phyloP scores from a whole-genome alignment of 1,140 invertebrate species.

The Drosophila dunni region DNA sequence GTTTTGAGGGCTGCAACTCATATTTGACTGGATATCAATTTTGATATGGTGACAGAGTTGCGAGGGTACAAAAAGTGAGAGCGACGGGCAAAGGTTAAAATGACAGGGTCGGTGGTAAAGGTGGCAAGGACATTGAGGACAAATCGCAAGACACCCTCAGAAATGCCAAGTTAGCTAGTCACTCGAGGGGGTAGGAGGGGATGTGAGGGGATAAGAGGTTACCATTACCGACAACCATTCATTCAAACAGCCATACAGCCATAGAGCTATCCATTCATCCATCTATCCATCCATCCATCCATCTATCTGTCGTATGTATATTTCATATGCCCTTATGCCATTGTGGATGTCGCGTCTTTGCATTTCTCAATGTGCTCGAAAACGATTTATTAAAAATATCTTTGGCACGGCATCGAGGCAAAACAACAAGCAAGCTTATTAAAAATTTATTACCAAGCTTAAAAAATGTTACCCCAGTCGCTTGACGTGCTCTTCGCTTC shows the following conservation, averaged over 20 bases:
- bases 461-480: conserved; percentile 83
- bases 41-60: neutral
- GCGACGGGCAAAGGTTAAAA: neutral
- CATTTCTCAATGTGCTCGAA: conserved; percentile 80
- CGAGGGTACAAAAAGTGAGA: conserved; percentile 10
- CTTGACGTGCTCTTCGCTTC: conserved; percentile 31
- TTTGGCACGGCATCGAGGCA: conserved; percentile 72
- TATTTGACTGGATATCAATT: too few species aligned
- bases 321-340: conserved; percentile 59
- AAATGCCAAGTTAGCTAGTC: conserved; percentile 56
- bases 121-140: conserved; percentile 59
- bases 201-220: conserved; percentile 21
- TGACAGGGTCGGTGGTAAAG: neutral
- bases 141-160: conserved; percentile 76
- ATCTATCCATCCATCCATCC: conserved; percentile 27
- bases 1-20: too few species aligned
- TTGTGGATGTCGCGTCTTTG: conserved; percentile 60
- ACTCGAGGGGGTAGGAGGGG: conserved; percentile 24
- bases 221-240: conserved; percentile 63
- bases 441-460: conserved; percentile 82
- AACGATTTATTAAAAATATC: conserved; percentile 83
- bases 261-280: conserved; percentile 27
- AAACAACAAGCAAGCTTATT: conserved; percentile 83
- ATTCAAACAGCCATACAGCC: conserved; percentile 38
- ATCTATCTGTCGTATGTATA: conserved; percentile 69